Conservation (phyloP, 2,113 vertebrate genomes). For the Mystacornis crossleyi region DNA sequence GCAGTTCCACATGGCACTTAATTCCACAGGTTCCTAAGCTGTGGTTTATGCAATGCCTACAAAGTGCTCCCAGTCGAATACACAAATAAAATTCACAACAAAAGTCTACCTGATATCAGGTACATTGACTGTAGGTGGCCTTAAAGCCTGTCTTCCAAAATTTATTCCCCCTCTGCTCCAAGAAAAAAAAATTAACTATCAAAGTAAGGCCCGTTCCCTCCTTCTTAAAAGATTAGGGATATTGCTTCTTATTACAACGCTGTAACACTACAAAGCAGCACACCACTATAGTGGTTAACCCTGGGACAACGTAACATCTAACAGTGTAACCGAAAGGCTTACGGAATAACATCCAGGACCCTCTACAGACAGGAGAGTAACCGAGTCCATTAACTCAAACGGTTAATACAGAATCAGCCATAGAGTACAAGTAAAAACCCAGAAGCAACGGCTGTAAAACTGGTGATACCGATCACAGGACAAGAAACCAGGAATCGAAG, state of each 20-base stretch:
- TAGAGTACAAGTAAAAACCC: conserved; percentile 42
- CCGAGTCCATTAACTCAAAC: conserved; percentile 28
- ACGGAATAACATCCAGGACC: conserved; percentile 34
- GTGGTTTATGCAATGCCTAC: conserved; percentile 83
- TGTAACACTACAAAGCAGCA: conserved; percentile 74
- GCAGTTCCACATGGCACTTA: conserved; percentile 86
- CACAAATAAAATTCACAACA: conserved; percentile 81
- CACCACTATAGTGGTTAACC: conserved; percentile 79
- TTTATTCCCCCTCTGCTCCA: conserved; percentile 53
- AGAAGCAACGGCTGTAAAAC: conserved; percentile 62
- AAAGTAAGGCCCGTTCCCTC: conserved; percentile 52
- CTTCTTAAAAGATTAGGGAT: conserved; percentile 52
- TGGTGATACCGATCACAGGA: conserved; percentile 29
- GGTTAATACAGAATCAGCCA: conserved; percentile 50
- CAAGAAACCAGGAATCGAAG: conserved; percentile 41
- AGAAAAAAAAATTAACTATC: conserved; percentile 17
- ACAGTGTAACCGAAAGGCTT: conserved; percentile 65
- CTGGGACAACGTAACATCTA: conserved; percentile 66
- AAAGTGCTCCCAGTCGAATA: conserved; percentile 96
- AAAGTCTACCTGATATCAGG: conserved; percentile 81
- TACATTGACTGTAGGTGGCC: conserved; percentile 65
- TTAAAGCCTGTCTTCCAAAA: conserved; percentile 57
- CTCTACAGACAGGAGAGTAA: conserved; percentile 30
- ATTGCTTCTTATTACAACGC: conserved; percentile 60
- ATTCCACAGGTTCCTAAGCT: conserved; percentile 76